A percentile compares a stretch with the other conserved stretches of the same genome.
These are phyloP conservation scores for Myathropa florea DNA, from an alignment of 2,888 invertebrate genomes.

Conservation along the genomic window DNA sequence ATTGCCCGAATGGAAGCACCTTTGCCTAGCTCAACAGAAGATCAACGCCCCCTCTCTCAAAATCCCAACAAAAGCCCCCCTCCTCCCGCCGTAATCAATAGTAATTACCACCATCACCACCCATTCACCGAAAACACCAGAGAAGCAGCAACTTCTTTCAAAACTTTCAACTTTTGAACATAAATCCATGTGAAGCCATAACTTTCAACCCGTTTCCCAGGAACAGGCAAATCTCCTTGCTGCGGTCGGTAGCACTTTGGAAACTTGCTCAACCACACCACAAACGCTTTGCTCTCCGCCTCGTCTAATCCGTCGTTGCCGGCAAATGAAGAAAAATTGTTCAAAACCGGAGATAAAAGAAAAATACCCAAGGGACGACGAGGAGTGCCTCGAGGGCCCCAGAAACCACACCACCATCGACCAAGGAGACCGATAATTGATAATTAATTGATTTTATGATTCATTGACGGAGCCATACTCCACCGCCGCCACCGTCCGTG, in stretches of 20 bases:
- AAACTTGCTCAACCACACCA: conserved; percentile 50
- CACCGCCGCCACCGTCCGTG: conserved; percentile 19
- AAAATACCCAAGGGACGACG: background rate
- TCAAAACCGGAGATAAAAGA: conserved; percentile 22
- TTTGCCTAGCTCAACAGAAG: conserved; percentile 1
- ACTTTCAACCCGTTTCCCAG: conserved; percentile 50
- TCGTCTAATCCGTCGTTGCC: conserved; percentile 3
- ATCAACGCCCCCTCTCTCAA: background rate
- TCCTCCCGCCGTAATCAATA: conserved; percentile 13
- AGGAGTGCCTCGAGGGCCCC: background rate
- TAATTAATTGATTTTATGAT: conserved; percentile 71
- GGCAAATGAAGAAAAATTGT: conserved; percentile 68
- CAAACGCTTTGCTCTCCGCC: conserved; percentile 21
- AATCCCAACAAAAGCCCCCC: conserved; percentile 1
- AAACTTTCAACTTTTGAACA: conserved; percentile 64
- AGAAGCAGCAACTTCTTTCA: conserved; percentile 44
- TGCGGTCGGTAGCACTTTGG: conserved; percentile 60
- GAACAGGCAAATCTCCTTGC: conserved; percentile 56
- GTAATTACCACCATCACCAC: conserved; percentile 51
- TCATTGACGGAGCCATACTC: conserved; percentile 43
- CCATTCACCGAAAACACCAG: conserved; percentile 13
- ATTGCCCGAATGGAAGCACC: conserved; percentile 8
- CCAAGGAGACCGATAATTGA: conserved; percentile 62
- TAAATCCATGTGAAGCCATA: conserved; percentile 68
- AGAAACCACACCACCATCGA: background rate